Percentiles rank a stretch among this genome's conserved stretches.
Conservation (phyloP, 2,888 invertebrate species). For the Lamellibrachia satsuma region DNA sequence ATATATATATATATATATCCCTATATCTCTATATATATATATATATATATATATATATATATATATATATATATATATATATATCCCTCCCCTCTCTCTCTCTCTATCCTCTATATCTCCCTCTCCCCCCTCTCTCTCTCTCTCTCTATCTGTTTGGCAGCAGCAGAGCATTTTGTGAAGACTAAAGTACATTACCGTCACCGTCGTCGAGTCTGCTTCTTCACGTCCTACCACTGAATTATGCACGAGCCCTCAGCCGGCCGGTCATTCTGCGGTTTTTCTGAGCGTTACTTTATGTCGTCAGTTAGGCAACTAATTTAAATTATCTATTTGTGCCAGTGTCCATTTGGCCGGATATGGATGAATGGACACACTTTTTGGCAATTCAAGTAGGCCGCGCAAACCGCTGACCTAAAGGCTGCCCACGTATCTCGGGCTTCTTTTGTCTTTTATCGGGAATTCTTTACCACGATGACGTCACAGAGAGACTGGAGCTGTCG, state of each 20-base stretch:
- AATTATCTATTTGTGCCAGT: background rate
- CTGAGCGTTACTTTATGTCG: background rate
- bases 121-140: background rate
- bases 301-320: background rate
- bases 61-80: no score
- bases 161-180: background rate
- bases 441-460: conserved; percentile 13
- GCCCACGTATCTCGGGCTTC: background rate
- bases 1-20: no score
- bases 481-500: background rate
- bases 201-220: background rate
- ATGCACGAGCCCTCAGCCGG: background rate
- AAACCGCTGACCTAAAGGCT: background rate
- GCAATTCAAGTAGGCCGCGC: background rate
- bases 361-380: background rate
- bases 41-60: no score
- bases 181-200: background rate
- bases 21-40: no score
- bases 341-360: background rate
- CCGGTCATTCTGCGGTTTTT: background rate
- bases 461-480: background rate
- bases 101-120: background rate
- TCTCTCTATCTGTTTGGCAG: background rate
- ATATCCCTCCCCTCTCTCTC: background rate
- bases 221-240: background rate